Percentiles rank a stretch among this genome's conserved stretches.
phyloP scores from a whole-genome alignment of 2,888 invertebrate species.

The Macaria notata region DNA sequence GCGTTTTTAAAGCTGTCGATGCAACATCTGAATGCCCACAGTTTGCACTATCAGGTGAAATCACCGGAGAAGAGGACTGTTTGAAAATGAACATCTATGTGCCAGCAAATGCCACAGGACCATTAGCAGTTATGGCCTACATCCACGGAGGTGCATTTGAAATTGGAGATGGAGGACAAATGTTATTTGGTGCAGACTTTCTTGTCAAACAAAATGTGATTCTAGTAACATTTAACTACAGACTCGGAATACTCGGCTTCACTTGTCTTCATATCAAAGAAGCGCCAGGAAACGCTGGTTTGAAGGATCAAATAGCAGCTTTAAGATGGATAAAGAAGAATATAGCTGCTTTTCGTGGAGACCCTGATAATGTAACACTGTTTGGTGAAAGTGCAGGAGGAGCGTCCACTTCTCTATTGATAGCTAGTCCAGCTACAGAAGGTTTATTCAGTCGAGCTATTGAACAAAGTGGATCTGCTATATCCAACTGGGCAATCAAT shows the following conservation, averaged over 20 bases:
- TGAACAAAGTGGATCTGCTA: conserved; percentile 65
- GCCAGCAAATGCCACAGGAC: conserved; percentile 46
- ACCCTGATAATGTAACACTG: conserved; percentile 68
- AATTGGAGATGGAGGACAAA: conserved; percentile 65
- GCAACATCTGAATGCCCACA: conserved; percentile 58
- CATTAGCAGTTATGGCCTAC: conserved; percentile 68
- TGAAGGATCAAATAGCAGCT: conserved; percentile 74
- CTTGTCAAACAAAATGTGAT: conserved; percentile 64
- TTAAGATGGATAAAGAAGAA: conserved; percentile 70
- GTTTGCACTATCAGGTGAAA: conserved; percentile 36
- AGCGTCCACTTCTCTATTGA: conserved; percentile 54
- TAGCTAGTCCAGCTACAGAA: conserved; percentile 56
- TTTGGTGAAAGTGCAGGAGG: conserved; percentile 75
- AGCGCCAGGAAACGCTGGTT: conserved; percentile 70
- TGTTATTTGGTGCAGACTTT: conserved; percentile 65
- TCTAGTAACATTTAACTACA: conserved; percentile 70
- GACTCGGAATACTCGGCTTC: conserved; percentile 68
- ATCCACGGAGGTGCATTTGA: conserved; percentile 72
- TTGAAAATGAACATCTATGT: conserved; percentile 67
- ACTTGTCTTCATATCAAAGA: conserved; percentile 67
- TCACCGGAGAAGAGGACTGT: conserved; percentile 65
- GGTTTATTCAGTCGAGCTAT: conserved; percentile 67
- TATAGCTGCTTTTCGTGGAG: conserved; percentile 70
- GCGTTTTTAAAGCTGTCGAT: conserved; percentile 55
- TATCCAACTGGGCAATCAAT: conserved; percentile 66